A percentile compares a stretch with the other conserved stretches of the same genome.
Conservation (phyloP, 2,113 vertebrate species). For the Epinephelus fuscoguttatus region DNA sequence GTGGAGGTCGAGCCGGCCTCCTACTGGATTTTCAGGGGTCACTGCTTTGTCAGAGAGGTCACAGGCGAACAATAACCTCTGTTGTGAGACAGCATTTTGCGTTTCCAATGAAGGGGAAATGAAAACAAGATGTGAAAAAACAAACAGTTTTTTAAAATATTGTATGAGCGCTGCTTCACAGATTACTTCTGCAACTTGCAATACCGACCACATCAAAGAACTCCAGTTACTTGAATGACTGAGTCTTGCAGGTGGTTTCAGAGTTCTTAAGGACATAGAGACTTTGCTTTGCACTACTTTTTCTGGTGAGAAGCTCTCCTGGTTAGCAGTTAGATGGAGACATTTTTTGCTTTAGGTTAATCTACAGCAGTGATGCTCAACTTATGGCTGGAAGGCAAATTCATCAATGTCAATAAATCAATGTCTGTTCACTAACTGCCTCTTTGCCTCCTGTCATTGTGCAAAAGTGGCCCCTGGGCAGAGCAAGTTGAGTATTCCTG, state of each 20-base stretch:
- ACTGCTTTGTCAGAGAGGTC: slow-evolving; percentile 35
- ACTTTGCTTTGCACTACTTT: slow-evolving; percentile 1
- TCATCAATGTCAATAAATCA: too few relatives aligned
- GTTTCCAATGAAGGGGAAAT: neutral
- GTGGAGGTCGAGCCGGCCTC: neutral
- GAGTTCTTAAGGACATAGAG: neutral
- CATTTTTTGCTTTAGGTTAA: neutral
- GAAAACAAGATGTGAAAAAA: slow-evolving; percentile 13
- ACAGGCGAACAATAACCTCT: slow-evolving; percentile 9
- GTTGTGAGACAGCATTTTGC: neutral
- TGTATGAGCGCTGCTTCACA: neutral
- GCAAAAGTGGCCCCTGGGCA: too few relatives aligned
- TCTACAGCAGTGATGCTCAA: too few relatives aligned
- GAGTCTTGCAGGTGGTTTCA: neutral
- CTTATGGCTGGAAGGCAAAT: too few relatives aligned
- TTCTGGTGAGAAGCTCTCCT: neutral
- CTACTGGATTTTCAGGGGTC: neutral
- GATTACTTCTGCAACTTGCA: neutral
- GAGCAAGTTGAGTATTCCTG: too few relatives aligned
- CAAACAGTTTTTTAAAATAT: neutral
- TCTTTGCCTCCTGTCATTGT: too few relatives aligned
- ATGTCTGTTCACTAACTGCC: too few relatives aligned
- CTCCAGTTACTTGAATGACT: neutral
- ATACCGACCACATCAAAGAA: neutral
- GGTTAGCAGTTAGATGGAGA: neutral